phyloP scores from a whole-genome alignment of 2,797 vertebrate species.

The Trachops cirrhosus region DNA sequence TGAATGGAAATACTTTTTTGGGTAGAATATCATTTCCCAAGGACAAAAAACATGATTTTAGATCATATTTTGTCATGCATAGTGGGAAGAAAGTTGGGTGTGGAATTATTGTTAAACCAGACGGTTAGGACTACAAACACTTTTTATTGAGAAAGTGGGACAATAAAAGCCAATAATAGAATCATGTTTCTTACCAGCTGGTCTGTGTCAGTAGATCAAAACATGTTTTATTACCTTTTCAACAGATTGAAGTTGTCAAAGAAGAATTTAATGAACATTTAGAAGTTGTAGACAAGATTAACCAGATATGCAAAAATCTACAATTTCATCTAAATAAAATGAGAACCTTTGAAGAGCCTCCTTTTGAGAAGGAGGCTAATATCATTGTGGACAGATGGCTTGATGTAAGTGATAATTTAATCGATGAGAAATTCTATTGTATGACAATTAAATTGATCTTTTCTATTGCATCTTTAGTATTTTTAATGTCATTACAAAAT shows the following conservation, averaged over 20 bases:
- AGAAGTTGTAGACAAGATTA: constrained; percentile 90
- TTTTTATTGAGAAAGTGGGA: neutral
- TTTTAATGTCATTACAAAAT: constrained; percentile 5
- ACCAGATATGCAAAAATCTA: constrained; percentile 90
- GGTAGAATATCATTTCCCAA: neutral
- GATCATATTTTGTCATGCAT: neutral
- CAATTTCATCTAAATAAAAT: constrained; percentile 94
- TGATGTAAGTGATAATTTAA: constrained; percentile 89
- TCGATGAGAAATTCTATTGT: constrained; percentile 56
- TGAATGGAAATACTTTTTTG: neutral
- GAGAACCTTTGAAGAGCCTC: constrained; percentile 89
- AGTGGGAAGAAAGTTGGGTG: neutral
- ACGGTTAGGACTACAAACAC: neutral
- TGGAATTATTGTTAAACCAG: neutral
- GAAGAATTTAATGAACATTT: constrained; percentile 87
- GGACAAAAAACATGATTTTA: constrained; percentile 37
- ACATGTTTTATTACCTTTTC: constrained; percentile 9
- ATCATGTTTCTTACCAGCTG: neutral
- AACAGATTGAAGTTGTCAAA: constrained; percentile 89
- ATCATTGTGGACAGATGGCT: constrained; percentile 94
- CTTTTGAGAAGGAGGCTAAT: constrained; percentile 92
- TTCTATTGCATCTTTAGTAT: neutral
- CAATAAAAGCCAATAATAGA: neutral
- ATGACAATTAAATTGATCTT: neutral
- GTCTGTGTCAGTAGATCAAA: neutral